Base-by-base conservation (phyloP, 23 tunicate species). In the Aplidium turbinatum region DNA sequence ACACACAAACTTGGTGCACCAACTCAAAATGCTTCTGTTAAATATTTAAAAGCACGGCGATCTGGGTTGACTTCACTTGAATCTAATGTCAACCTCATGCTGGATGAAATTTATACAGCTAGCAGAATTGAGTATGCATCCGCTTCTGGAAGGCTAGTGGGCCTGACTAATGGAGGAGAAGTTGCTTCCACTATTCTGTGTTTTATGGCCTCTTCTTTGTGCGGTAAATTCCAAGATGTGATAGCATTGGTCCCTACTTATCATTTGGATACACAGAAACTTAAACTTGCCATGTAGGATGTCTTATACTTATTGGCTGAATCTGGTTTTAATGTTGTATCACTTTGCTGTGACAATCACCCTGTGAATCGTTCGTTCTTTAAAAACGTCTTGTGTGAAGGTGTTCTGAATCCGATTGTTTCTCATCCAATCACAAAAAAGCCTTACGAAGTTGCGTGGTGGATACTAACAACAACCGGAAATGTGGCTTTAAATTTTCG, bases 111-210 rank as follows among this genome's bases (percentile, higher is more conserved):
- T 29, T 24, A 60, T 60, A 29, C 6, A 29, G 67, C 67, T 25
- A 27, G 31, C 30, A 60, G 36, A 60, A 60, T 60, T 60, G 35
- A 60, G 31, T 60, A 60, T 60, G 11, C 36, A 4, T 60, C 67
- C 31, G 67, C 36, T 29, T 60, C 36, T 60, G 67, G 67, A n/a
- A 60, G 31, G 31, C 3, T 60, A 27, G 31, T 29, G n/a, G 67
- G 67, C 31, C 67, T 60, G 35, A 60, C 67, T 29, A 11, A 60
- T 35, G 35, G 18, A 11, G 50, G 48, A 23, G 50, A 35, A 35
- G 27, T 38, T 65, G 50, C 72, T 65, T 65, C 50, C 22, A 36
- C 72, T 35, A 65, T 38, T 65, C 50, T 35, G 18, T 65, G 72
- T 36, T 65, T 60, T 60, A 27, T 60, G 35, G 67, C 67, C 31